These are phyloP conservation scores for Butorides virescens DNA, from an alignment of 2,113 vertebrate species.

Conservation along the genomic window DNA sequence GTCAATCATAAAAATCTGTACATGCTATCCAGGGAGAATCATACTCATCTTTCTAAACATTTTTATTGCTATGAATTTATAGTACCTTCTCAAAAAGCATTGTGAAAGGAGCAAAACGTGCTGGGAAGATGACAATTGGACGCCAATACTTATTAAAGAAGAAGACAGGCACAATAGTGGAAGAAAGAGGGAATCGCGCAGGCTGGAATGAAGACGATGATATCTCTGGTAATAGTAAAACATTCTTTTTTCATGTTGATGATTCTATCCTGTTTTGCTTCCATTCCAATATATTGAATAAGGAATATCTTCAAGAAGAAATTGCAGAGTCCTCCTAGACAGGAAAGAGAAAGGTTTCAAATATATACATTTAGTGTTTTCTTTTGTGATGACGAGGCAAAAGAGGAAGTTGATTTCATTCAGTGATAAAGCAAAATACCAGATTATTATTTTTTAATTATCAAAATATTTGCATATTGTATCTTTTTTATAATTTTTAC, in stretches of 20 bases:
- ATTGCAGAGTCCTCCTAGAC: neutral
- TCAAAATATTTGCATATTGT: neutral
- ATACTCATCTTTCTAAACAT: neutral
- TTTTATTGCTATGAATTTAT: conserved; percentile 20
- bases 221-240: conserved; percentile 85
- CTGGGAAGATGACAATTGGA: conserved; percentile 97
- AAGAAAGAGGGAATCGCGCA: conserved; percentile 84
- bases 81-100: conserved; percentile 97
- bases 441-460: neutral
- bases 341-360: neutral
- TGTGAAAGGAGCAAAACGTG: conserved; percentile 95
- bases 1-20: neutral
- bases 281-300: neutral
- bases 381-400: neutral
- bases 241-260: neutral
- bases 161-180: conserved; percentile 78
- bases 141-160: conserved; percentile 90
- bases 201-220: conserved; percentile 94
- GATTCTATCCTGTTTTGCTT: neutral
- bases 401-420: neutral
- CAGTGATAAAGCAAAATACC: neutral
- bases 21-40: neutral
- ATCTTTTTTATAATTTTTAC: neutral
- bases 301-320: neutral
- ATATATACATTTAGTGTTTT: neutral